phyloP scores from a whole-genome alignment of 2,888 invertebrate species.

The Cactoblastis cactorum region DNA sequence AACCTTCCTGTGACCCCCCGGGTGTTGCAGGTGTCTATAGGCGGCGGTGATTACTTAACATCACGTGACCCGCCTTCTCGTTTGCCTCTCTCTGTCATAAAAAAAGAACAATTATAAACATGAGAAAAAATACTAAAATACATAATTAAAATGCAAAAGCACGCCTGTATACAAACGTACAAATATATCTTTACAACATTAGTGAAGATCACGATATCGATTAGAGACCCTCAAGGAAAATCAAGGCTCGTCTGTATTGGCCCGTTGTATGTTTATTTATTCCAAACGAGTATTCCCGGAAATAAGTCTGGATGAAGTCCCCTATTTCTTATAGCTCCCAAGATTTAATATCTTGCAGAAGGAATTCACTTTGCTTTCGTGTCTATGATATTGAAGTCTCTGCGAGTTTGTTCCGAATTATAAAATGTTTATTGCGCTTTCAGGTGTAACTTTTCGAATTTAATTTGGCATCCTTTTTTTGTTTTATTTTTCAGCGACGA shows the following conservation, averaged over 20 bases:
- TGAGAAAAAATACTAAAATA: no score
- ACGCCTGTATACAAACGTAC: no score
- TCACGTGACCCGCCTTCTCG: no score
- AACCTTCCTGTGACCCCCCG: no score
- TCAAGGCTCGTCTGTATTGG: slow-evolving; percentile 47
- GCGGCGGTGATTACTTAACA: no score
- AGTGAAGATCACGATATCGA: slow-evolving; percentile 56
- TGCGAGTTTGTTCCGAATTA: background rate
- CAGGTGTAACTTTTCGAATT: background rate
- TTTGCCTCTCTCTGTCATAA: no score
- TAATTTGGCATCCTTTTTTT: no score
- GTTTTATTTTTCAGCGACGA: no score
- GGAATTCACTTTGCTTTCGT: background rate
- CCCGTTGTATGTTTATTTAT: slow-evolving; percentile 60
- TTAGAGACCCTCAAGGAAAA: slow-evolving; percentile 58
- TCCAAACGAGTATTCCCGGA: slow-evolving; percentile 59
- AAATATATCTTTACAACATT: no score
- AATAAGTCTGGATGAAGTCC: slow-evolving; percentile 60
- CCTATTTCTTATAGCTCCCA: slow-evolving; percentile 33
- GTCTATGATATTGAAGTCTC: background rate
- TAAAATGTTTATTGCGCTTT: background rate
- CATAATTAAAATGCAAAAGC: no score
- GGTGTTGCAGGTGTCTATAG: no score
- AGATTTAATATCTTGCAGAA: slow-evolving; percentile 22
- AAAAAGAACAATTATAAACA: no score